These are phyloP conservation scores for Scelioninae gen. 1 DNA, from an alignment of 2,888 invertebrate genomes.

Conservation along the genomic window DNA sequence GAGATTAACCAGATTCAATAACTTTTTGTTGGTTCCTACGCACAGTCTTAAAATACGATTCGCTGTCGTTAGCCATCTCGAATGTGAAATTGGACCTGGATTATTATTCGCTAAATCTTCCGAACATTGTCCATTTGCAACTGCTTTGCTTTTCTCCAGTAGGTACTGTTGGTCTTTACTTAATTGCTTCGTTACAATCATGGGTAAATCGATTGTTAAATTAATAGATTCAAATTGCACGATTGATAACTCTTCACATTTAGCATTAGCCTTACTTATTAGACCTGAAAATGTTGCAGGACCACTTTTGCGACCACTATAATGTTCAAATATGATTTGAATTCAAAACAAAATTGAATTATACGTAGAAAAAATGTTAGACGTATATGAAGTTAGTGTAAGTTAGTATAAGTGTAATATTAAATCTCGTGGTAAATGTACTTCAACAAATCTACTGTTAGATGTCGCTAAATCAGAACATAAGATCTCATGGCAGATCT, in stretches of 20 bases:
- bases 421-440: too few relatives aligned
- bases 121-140: constrained; percentile 25
- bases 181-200: constrained; percentile 25
- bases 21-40: constrained; percentile 18
- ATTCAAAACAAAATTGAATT: too few relatives aligned
- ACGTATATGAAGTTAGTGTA: too few relatives aligned
- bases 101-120: constrained; percentile 27
- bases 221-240: constrained; percentile 29
- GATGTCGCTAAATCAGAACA: too few relatives aligned
- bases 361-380: too few relatives aligned
- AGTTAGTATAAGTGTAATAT: too few relatives aligned
- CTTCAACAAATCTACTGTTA: too few relatives aligned
- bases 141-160: constrained; percentile 30
- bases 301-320: constrained; percentile 61
- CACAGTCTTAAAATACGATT: constrained; percentile 22
- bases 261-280: constrained; percentile 72
- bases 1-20: constrained; percentile 7
- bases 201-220: constrained; percentile 7
- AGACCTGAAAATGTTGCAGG: constrained; percentile 72
- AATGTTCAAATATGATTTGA: constrained; percentile 39
- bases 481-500: too few relatives aligned
- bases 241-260: constrained; percentile 25
- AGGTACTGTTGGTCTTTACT: constrained; percentile 50
- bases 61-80: constrained; percentile 25
- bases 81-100: constrained; percentile 32